phyloP scores from a whole-genome alignment of 1,140 invertebrate genomes.

The Helicoverpa zea region DNA sequence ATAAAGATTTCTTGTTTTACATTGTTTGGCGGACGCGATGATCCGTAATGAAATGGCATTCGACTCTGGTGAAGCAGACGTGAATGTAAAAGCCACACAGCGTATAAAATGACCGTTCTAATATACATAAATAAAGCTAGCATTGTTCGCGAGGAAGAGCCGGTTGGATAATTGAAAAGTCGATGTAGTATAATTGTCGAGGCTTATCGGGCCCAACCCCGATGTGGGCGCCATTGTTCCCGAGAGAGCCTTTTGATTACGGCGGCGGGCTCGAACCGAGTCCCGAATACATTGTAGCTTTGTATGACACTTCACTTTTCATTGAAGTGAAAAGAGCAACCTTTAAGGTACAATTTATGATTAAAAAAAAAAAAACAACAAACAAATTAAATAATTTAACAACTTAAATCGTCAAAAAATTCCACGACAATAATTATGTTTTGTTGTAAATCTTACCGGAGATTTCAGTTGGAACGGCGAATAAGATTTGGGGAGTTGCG shows the following conservation, averaged over 20 bases:
- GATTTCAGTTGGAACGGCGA: conserved; percentile 37
- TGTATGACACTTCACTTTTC: conserved; percentile 82
- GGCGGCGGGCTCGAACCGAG: conserved; percentile 70
- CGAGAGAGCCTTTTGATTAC: conserved; percentile 84
- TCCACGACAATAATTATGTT: conserved; percentile 38
- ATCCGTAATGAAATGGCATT: conserved; percentile 23
- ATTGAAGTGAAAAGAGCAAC: conserved; percentile 76
- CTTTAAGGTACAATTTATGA: conserved; percentile 57
- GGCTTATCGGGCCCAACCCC: conserved; percentile 82
- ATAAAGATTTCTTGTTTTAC: neutral
- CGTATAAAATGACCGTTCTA: conserved; percentile 81
- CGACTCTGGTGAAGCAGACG: conserved; percentile 55
- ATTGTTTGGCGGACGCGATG: neutral
- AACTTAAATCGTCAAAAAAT: conserved; percentile 19
- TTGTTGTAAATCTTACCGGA: conserved; percentile 34
- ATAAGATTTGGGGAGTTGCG: conserved; percentile 57
- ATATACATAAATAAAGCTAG: conserved; percentile 84
- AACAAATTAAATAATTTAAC: conserved; percentile 32
- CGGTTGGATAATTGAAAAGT: conserved; percentile 86
- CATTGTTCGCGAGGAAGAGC: conserved; percentile 81
- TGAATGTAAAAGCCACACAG: conserved; percentile 67
- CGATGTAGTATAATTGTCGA: conserved; percentile 86
- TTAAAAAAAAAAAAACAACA: conserved; percentile 37
- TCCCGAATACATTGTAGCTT: conserved; percentile 82
- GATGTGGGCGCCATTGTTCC: conserved; percentile 85